Conservation (phyloP, 1,140 invertebrate genomes). For the Wiebesia pumilae region DNA sequence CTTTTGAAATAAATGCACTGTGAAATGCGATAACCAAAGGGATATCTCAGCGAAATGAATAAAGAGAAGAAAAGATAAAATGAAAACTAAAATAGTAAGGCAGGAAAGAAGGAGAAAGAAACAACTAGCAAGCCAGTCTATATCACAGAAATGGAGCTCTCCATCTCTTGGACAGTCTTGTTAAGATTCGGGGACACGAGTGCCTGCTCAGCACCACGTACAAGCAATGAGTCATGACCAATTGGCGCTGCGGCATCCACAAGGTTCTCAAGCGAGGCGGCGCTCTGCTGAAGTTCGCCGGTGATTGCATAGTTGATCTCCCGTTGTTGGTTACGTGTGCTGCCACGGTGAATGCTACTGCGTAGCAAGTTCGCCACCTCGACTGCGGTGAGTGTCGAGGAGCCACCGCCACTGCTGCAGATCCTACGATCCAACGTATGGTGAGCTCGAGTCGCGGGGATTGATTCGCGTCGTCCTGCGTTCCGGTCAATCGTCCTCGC, state of each 20-base stretch:
- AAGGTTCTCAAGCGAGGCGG: conserved; percentile 76
- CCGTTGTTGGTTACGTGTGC: conserved; percentile 32
- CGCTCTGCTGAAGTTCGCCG: conserved; percentile 65
- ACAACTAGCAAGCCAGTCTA: conserved; percentile 57
- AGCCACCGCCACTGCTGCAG: conserved; percentile 41
- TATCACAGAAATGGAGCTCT: conserved; percentile 73
- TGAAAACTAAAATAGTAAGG: not conserved
- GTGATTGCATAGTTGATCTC: no score
- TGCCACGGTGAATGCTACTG: conserved; percentile 77
- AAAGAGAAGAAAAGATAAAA: not conserved
- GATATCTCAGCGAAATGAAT: not conserved
- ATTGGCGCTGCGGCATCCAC: conserved; percentile 79
- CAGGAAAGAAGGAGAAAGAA: not conserved
- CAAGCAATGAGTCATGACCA: conserved; percentile 68
- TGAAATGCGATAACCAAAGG: not conserved
- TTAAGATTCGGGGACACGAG: conserved; percentile 57
- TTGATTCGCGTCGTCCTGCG: conserved; percentile 6
- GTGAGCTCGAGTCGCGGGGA: conserved; percentile 35
- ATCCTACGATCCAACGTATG: conserved; percentile 65
- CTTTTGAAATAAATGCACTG: not conserved
- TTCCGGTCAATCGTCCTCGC: conserved; percentile 24
- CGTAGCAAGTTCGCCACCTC: conserved; percentile 78
- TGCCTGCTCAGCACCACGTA: conserved; percentile 53
- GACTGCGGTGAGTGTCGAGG: conserved; percentile 75
- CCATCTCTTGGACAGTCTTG: conserved; percentile 71